Evolutionary conservation across 2,888 invertebrate genomes (phyloP).

Genomic region (Geotrupes spiniger): DNA sequence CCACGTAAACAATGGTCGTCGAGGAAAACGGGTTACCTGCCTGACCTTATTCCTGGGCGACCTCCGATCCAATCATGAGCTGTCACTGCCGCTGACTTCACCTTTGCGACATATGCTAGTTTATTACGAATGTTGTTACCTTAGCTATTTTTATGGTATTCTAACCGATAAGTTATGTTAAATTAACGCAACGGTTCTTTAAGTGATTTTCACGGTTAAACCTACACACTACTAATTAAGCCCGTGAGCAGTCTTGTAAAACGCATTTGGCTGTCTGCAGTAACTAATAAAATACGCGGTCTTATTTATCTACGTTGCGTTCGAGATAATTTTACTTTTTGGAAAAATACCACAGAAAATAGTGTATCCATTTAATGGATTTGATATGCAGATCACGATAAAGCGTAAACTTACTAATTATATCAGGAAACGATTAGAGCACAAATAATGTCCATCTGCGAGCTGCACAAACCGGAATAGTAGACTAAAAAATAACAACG

Average conservation of each 20-base stretch:
- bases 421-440: no score
- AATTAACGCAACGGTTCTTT: conserved; percentile 22
- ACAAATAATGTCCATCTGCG: no score
- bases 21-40: conserved; percentile 49
- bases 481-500: no score
- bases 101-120: conserved; percentile 28
- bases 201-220: conserved; percentile 23
- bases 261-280: conserved; percentile 16
- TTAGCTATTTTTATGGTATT: conserved; percentile 6
- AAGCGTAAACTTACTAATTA: no score
- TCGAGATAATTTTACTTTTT: no score
- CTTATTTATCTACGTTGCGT: no score
- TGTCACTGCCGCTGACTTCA: conserved; percentile 28
- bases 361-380: no score
- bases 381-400: no score
- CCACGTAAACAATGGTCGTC: conserved; percentile 45
- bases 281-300: conserved; percentile 20
- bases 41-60: conserved; percentile 48
- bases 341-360: no score
- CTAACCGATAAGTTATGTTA: conserved; percentile 18
- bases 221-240: conserved; percentile 23
- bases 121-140: conserved; percentile 10
- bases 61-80: conserved; percentile 46
- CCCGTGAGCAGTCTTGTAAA: conserved; percentile 20
- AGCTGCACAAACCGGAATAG: no score